A percentile compares a stretch with the other conserved stretches of the same genome.
These are phyloP conservation scores for Liopterus haemorrhoidalis DNA, from an alignment of 2,888 invertebrate species.

Conservation along the genomic window DNA sequence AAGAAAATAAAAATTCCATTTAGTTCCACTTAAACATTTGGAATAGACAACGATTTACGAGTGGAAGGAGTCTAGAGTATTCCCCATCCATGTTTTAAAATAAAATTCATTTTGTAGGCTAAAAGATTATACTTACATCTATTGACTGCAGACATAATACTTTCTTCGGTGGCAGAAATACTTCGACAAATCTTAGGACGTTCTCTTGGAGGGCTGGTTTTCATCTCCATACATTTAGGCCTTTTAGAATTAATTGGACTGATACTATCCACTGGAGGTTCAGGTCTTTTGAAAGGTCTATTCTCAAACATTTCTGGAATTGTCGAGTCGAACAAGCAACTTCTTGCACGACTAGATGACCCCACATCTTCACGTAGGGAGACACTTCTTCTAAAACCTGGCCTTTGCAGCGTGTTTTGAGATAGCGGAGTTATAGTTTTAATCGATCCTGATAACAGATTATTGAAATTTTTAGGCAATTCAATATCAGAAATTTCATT, in stretches of 20 bases:
- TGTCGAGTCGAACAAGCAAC: constrained; percentile 47
- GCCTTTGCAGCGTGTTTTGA: constrained; percentile 34
- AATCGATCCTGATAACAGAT: constrained; percentile 54
- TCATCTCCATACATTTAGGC: constrained; percentile 38
- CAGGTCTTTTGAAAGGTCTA: constrained; percentile 59
- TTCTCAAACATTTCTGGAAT: constrained; percentile 40
- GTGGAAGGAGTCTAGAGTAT: no score
- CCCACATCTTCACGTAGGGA: constrained; percentile 46
- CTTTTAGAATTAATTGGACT: constrained; percentile 43
- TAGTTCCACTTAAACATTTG: no score
- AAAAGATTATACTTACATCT: constrained; percentile 52
- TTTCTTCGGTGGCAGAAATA: constrained; percentile 73
- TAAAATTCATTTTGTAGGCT: background rate
- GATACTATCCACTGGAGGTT: constrained; percentile 52
- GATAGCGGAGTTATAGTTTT: constrained; percentile 26
- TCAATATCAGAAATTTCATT: constrained; percentile 60
- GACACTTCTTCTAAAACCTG: constrained; percentile 48
- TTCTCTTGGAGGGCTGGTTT: background rate
- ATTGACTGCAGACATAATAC: constrained; percentile 66
- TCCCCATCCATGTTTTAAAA: no score
- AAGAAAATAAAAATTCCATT: no score
- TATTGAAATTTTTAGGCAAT: constrained; percentile 54
- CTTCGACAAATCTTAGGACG: constrained; percentile 48
- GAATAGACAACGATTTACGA: no score
- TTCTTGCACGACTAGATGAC: constrained; percentile 45